phyloP scores from a whole-genome alignment of 2,888 invertebrate species.

The Hartigia nigra region DNA sequence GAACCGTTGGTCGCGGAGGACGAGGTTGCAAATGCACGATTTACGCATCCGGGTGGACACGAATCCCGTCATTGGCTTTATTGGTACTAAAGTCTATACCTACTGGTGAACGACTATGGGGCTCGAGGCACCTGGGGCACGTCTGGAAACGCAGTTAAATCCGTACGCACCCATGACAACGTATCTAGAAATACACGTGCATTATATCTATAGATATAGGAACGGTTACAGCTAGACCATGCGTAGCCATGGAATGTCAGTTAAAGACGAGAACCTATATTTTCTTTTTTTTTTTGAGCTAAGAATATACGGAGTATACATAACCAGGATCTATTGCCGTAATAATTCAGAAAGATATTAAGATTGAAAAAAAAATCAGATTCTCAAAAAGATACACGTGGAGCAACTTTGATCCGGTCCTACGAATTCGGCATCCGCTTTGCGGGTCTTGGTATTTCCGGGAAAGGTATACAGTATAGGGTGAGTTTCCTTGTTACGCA shows the following conservation, averaged over 20 bases:
- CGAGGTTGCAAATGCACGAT: slow-evolving; percentile 46
- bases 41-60: slow-evolving; percentile 54
- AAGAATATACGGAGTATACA: background rate
- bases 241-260: background rate
- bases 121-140: slow-evolving; percentile 55
- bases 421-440: background rate
- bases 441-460: background rate
- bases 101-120: slow-evolving; percentile 49
- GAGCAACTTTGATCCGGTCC: background rate
- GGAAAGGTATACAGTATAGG: background rate
- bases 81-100: slow-evolving; percentile 56
- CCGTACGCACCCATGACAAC: slow-evolving; percentile 27
- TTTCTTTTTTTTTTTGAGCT: background rate
- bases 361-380: too few relatives aligned
- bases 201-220: background rate
- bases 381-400: background rate
- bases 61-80: slow-evolving; percentile 59
- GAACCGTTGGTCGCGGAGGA: slow-evolving; percentile 11
- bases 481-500: slow-evolving; percentile 9
- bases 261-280: background rate
- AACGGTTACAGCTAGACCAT: background rate
- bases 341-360: background rate
- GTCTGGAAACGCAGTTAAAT: slow-evolving; percentile 56
- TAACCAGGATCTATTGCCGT: background rate
- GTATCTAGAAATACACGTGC: background rate